phyloP scores from a whole-genome alignment of 2,113 vertebrate genomes.

The Xenus cinereus region DNA sequence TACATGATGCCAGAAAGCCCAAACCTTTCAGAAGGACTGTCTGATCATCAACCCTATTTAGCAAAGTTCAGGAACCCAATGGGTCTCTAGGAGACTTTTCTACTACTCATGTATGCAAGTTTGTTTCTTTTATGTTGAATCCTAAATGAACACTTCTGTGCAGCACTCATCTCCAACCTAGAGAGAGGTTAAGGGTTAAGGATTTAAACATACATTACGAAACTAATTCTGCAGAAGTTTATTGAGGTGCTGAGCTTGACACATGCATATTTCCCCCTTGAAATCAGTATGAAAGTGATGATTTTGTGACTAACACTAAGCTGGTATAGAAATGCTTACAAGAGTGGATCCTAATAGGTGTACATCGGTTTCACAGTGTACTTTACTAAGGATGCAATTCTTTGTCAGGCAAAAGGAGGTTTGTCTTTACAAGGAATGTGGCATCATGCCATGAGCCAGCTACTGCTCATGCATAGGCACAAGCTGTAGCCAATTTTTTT shows the following conservation, averaged over 20 bases:
- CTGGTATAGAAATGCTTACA: not conserved
- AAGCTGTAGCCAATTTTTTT: not conserved
- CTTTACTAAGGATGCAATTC: not conserved
- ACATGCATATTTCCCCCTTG: not conserved
- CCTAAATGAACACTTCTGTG: not conserved
- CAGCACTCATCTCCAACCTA: not conserved
- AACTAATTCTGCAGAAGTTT: not conserved
- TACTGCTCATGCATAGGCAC: constrained; percentile 38
- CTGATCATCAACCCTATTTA: not conserved
- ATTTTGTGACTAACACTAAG: not conserved
- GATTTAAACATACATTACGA: not conserved
- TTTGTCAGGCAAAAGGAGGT: not conserved
- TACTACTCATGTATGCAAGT: not conserved
- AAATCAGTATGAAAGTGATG: not conserved
- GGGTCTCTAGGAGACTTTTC: not conserved
- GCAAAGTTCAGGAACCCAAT: not conserved
- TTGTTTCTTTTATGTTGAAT: not conserved
- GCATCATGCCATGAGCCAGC: not conserved
- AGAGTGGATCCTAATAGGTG: not conserved
- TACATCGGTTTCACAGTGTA: not conserved
- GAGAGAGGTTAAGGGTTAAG: not conserved
- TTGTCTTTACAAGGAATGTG: not conserved
- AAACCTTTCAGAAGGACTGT: not conserved
- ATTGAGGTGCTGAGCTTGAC: not conserved
- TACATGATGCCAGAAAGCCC: not conserved